Base-by-base conservation (phyloP, 2,113 vertebrate genomes). In the Vidua chalybeata region DNA sequence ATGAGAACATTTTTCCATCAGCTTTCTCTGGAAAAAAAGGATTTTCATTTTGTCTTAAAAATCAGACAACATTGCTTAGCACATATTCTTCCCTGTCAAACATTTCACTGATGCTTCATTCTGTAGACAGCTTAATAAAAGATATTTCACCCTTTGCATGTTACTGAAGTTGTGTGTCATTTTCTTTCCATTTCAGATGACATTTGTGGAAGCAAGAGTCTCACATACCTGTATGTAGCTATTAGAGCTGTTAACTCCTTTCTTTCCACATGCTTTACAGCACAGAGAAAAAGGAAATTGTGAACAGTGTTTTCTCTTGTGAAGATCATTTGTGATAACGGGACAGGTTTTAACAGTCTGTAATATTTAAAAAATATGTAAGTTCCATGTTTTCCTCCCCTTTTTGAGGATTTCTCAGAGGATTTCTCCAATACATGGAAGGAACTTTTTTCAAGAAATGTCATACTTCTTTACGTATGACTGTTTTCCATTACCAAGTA, bases 71-170 rank as follows among this genome's bases (percentile, higher is more conserved):
- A 80, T 37, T 93, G 39, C 21, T 90, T 90, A 84, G 79, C 59
- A 89, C 41, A n/a, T 68, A 81, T 45, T 94, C 71, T 93, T 74
- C 48, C 94, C 63, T 96, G 92, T 96, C 89, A 97, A 94, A 95
- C 67, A 69, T 95, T 95, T 96, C 89, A 94, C 69, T 94, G 78
- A 75, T 51, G 73, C 6, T 68, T 52, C 58, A 77, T 92, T 92
- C 81, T 71, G 73, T 61, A 90, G 95, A 92, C 85, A 96, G 56
- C 46, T 94, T 96, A 96, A 95, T 96, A 89, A 96, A 91, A 91
- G 88, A n/a, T 91, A 71, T 95, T 82, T 96, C 69, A 88, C 84
- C 56, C 49, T 58, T 73, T 88, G 41, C 52, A 56, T 45, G 74
- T 61, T 89, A 23, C 52, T 91, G 66, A 93, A 93, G 71, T 55